phyloP scores from a whole-genome alignment of 2,797 vertebrate genomes.

The Phrynocephalus guinanensis region DNA sequence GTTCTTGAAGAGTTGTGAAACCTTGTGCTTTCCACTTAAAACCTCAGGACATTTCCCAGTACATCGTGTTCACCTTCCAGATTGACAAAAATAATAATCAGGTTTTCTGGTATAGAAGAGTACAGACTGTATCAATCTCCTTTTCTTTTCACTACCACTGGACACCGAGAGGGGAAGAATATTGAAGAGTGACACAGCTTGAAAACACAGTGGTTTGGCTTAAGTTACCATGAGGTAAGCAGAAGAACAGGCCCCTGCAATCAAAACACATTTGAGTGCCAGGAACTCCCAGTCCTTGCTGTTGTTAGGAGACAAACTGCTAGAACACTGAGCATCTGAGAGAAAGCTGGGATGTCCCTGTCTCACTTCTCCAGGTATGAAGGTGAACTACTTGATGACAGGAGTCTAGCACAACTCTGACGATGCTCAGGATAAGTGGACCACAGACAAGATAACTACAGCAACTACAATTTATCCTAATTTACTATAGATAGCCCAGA shows the following conservation, averaged over 20 bases:
- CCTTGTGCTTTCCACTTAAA: not conserved
- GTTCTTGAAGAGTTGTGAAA: constrained; percentile 19
- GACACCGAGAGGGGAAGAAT: constrained; percentile 9
- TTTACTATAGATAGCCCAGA: not conserved
- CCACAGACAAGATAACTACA: not conserved
- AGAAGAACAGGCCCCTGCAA: not conserved
- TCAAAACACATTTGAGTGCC: not conserved
- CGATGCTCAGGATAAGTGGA: not conserved
- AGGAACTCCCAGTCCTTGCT: not conserved
- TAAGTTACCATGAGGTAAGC: not conserved
- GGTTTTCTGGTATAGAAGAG: not conserved
- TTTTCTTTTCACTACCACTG: constrained; percentile 24
- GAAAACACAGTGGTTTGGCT: not conserved
- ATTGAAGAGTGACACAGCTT: not conserved
- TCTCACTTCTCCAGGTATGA: not conserved
- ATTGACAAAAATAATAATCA: constrained; percentile 11
- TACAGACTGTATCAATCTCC: constrained; percentile 28
- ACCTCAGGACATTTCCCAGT: constrained; percentile 25
- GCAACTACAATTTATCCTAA: not conserved
- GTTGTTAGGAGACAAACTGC: not conserved
- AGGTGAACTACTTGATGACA: not conserved
- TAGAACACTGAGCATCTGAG: not conserved
- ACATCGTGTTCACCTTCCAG: constrained; percentile 18
- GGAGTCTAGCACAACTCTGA: not conserved
- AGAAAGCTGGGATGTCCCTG: not conserved